Conservation (phyloP, 2,888 invertebrate genomes). For the Zhengitettix transpicula region DNA sequence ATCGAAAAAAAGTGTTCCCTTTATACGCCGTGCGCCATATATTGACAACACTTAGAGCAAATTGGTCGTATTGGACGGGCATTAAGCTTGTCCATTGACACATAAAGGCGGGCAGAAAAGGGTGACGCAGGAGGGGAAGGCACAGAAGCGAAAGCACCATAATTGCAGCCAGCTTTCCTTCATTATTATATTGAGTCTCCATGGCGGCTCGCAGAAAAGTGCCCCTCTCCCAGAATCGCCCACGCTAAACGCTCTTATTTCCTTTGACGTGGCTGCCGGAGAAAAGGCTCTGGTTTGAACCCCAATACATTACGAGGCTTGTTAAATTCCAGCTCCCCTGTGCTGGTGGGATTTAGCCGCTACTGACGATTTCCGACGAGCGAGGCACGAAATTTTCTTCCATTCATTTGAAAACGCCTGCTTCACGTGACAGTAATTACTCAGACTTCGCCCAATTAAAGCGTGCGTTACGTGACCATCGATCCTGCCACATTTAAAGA, state of each 20-base stretch:
- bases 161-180: slow-evolving; percentile 8
- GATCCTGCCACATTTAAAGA: no score
- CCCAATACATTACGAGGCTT: not conserved
- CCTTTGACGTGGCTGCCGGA: not conserved
- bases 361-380: no score
- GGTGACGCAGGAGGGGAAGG: slow-evolving; percentile 1
- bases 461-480: no score
- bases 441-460: no score
- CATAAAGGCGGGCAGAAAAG: slow-evolving; percentile 6
- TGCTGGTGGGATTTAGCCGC: no score
- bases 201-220: not conserved
- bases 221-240: not conserved
- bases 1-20: slow-evolving; percentile 6
- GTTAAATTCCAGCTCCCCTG: not conserved
- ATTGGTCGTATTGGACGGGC: slow-evolving; percentile 13
- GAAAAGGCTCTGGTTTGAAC: not conserved
- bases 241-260: not conserved
- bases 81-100: slow-evolving; percentile 13
- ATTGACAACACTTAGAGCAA: slow-evolving; percentile 13
- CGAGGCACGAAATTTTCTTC: no score
- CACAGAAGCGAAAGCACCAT: not conserved
- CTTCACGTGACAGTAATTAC: no score
- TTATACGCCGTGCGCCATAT: slow-evolving; percentile 8
- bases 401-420: no score
- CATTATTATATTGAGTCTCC: slow-evolving; percentile 3